A percentile compares a stretch with the other conserved stretches of the same genome.
Conservation (phyloP, 2,113 vertebrate genomes). For the Condylura cristata region DNA sequence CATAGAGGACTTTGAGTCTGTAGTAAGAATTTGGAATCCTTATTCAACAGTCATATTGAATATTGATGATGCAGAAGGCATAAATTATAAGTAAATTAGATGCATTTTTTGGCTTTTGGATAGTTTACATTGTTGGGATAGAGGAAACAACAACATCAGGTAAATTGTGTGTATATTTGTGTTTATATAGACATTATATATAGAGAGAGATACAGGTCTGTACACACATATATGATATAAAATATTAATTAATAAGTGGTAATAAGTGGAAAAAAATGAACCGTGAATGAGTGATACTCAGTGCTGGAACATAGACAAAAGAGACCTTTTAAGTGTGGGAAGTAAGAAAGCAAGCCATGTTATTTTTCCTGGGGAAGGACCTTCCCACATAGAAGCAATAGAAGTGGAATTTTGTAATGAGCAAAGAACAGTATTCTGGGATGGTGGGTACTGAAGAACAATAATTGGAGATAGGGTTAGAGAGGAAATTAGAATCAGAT, state of each 20-base stretch:
- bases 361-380: neutral
- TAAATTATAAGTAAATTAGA: neutral
- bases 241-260: neutral
- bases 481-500: neutral
- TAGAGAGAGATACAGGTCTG: too few relatives aligned
- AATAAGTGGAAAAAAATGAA: neutral
- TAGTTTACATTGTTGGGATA: neutral
- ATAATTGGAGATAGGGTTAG: neutral
- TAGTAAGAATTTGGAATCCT: neutral
- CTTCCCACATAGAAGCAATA: neutral
- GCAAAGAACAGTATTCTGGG: neutral
- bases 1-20: neutral
- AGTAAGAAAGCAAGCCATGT: neutral
- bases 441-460: accelerated
- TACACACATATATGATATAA: neutral
- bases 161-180: neutral
- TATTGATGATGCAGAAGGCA: neutral
- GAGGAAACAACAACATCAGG: neutral
- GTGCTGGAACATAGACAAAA: neutral
- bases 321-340: neutral
- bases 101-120: neutral
- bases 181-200: too few relatives aligned
- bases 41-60: neutral
- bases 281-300: neutral
- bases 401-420: neutral